Evolutionary conservation across 2,888 invertebrate species (phyloP), one percentile per base, ranked within the genome.

Genomic region (Scelioninae gen. 2): DNA sequence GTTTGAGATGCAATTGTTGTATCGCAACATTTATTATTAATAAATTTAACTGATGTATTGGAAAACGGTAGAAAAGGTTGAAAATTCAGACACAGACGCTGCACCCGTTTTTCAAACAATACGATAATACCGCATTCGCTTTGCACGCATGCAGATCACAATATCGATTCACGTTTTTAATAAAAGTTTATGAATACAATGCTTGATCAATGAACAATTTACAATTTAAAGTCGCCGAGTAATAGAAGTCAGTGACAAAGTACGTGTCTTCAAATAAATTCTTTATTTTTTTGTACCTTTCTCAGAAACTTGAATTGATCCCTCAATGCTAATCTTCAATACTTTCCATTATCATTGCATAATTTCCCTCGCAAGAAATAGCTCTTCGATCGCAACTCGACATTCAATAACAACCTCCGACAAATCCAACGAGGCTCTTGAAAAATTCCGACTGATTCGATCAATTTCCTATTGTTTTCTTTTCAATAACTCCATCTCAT

Each of bases 371-470:
- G n/a, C 10, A 19, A 33, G n/a, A 52, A 25, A 4, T 25, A 4
- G 25, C 25, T 6, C 25, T 3, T 6, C 4, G 25, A 25, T 25
- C 25, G 25, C 52, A 43, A 63, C 52, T 50, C 43, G 10, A 41
- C n/a, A 43, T 63, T 63, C 43, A 52, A 52, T 63, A 63, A 52
- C 63, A 43, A 50, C 13, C 19, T 16, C 22, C 35, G 35, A 43
- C 53, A 53, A 64, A 53, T 53, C 35, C 25, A 28, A 45, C 35
- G 39, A 37, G 60, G 10, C 45, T 50, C 48, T 55, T 48, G 39
- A 33, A 55, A 65, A 65, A 52, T 61, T 25, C 13, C 55, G 18
- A 37, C 18, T 35, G 35, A 35, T 45, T 52, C 64, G 53, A 64
- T 64, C 64, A 45, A 64, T 64, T 64, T 37, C 25, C 25, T 6